A percentile compares a stretch with the other conserved stretches of the same genome.
Conservation (phyloP, 2,113 vertebrate genomes). For the Gymnorhina tibicen region DNA sequence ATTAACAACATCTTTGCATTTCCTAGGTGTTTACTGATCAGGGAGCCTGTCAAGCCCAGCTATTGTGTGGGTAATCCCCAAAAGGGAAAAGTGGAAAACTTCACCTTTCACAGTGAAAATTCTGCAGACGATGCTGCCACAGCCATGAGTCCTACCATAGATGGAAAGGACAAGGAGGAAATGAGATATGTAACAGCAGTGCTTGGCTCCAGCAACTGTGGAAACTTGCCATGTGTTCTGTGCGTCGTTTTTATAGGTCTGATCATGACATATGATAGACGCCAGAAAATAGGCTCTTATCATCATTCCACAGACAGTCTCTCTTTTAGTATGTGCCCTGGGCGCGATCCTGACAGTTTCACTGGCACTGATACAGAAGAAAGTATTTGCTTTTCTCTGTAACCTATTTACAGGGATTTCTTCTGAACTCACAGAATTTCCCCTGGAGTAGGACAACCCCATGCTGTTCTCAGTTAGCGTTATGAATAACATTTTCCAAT, state of each 20-base stretch:
- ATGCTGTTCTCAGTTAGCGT: slow-evolving; percentile 6
- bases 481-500: slow-evolving; percentile 15
- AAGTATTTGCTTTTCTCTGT: slow-evolving; percentile 18
- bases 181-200: neutral
- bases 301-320: neutral
- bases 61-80: neutral
- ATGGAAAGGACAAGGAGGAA: neutral
- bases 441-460: slow-evolving; percentile 29
- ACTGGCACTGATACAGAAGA: neutral
- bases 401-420: slow-evolving; percentile 42
- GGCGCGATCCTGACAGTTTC: slow-evolving; percentile 9
- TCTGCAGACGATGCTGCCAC: neutral
- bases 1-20: neutral
- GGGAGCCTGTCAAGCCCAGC: neutral
- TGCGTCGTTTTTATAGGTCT: neutral
- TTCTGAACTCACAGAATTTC: slow-evolving; percentile 39
- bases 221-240: neutral
- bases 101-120: neutral
- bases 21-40: neutral
- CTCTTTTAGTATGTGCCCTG: neutral
- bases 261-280: slow-evolving; percentile 28
- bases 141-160: rapidly evolving
- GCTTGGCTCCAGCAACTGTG: neutral
- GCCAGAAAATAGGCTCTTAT: slow-evolving; percentile 25
- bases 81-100: neutral